Conservation (phyloP, 2,797 vertebrate species). For the Hapalemur alaotrensis region DNA sequence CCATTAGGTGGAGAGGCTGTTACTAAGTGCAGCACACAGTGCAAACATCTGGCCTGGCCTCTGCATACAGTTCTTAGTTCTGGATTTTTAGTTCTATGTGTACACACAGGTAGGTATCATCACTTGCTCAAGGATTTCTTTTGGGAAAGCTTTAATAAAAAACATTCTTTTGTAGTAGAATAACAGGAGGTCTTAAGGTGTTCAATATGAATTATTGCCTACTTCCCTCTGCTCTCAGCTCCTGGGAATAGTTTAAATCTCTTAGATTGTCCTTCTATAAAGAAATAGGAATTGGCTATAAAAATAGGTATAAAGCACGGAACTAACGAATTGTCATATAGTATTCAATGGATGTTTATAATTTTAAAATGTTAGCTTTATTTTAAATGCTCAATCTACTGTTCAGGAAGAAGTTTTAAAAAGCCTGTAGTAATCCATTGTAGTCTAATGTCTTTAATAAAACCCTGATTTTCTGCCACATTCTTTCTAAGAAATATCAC, state of each 20-base stretch:
- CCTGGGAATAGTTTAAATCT: neutral
- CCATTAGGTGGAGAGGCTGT: neutral
- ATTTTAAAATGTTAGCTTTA: slow-evolving; percentile 44
- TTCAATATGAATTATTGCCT: neutral
- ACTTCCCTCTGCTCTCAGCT: neutral
- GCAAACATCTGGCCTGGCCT: no score
- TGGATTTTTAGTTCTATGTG: neutral
- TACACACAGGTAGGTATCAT: neutral
- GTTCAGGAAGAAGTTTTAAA: slow-evolving; percentile 11
- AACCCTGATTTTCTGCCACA: slow-evolving; percentile 31
- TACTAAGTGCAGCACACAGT: neutral
- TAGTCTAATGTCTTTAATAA: slow-evolving; percentile 61
- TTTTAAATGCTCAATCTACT: slow-evolving; percentile 47
- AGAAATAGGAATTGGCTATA: slow-evolving; percentile 1
- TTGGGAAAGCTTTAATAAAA: neutral
- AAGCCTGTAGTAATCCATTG: slow-evolving; percentile 31
- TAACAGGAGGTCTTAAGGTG: neutral
- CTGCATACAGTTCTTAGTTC: neutral
- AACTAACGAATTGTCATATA: neutral
- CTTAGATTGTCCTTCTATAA: neutral
- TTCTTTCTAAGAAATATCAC: slow-evolving; percentile 51
- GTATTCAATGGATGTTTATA: slow-evolving; percentile 17
- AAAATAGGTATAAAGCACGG: neutral
- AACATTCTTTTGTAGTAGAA: neutral
- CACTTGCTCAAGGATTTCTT: neutral